Percentiles rank a stretch among this genome's conserved stretches.
Evolutionary conservation across 2,113 vertebrate genomes (phyloP).

Genomic region (Nasalis larvatus): DNA sequence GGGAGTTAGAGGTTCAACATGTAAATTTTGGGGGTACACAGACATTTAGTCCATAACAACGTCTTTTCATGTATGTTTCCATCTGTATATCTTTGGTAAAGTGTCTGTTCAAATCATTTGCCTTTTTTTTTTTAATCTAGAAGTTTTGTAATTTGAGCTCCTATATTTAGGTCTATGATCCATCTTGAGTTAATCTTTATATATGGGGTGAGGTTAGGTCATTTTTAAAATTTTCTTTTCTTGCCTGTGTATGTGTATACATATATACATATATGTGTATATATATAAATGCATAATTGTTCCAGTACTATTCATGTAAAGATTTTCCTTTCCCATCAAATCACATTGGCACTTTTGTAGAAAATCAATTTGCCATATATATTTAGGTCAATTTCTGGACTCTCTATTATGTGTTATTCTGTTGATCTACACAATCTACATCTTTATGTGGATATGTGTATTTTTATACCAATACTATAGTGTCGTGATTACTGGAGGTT

Average conservation of each 20-base stretch:
- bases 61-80: not conserved
- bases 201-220: not conserved
- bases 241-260: no score
- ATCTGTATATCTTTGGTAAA: not conserved
- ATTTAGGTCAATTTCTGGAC: not conserved
- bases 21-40: not conserved
- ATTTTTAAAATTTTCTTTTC: not conserved
- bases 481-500: not conserved
- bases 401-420: not conserved
- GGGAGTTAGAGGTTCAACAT: not conserved
- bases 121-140: not conserved
- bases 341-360: not conserved
- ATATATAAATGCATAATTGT: not conserved
- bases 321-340: not conserved
- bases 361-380: not conserved
- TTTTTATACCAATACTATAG: not conserved
- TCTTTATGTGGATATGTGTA: not conserved
- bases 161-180: not conserved
- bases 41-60: not conserved
- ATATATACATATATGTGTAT: not conserved
- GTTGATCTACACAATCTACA: not conserved
- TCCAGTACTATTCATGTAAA: not conserved
- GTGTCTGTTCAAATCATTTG: not conserved
- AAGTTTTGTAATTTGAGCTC: not conserved
- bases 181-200: not conserved